phyloP scores from a whole-genome alignment of 2,113 vertebrate species.

The Meriones unguiculatus region DNA sequence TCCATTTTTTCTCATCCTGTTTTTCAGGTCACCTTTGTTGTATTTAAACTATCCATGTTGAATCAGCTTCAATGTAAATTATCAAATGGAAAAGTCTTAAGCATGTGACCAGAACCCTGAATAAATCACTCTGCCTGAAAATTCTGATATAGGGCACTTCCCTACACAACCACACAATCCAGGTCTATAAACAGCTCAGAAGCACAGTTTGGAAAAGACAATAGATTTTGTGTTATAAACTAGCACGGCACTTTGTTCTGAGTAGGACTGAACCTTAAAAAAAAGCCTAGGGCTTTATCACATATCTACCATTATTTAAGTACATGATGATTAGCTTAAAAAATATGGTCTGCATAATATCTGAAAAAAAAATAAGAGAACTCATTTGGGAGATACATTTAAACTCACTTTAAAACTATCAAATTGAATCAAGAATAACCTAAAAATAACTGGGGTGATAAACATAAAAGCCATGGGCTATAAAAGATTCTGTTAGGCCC shows the following conservation, averaged over 20 bases:
- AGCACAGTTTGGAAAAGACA: slow-evolving; percentile 2
- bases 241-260: not conserved
- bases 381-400: not conserved
- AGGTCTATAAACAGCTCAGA: slow-evolving; percentile 38
- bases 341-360: not conserved
- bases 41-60: slow-evolving; percentile 59
- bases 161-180: not conserved
- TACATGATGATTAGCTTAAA: slow-evolving; percentile 8
- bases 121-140: slow-evolving; percentile 49
- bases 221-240: not conserved
- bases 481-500: not conserved
- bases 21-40: slow-evolving; percentile 57
- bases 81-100: not conserved
- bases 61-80: slow-evolving; percentile 59
- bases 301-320: slow-evolving; percentile 13
- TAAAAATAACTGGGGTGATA: not conserved
- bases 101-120: not conserved
- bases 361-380: not conserved
- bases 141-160: not conserved
- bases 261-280: not conserved
- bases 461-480: not conserved
- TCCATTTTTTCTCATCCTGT: slow-evolving; percentile 41
- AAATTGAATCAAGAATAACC: slow-evolving; percentile 40
- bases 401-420: not conserved
- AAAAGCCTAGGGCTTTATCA: not conserved